Percentiles rank a stretch among this genome's conserved stretches.
These are phyloP conservation scores for Clytia hemisphaerica DNA, from an alignment of 30 jellyfish, hydroid and myxozoan species.

Conservation along the genomic window DNA sequence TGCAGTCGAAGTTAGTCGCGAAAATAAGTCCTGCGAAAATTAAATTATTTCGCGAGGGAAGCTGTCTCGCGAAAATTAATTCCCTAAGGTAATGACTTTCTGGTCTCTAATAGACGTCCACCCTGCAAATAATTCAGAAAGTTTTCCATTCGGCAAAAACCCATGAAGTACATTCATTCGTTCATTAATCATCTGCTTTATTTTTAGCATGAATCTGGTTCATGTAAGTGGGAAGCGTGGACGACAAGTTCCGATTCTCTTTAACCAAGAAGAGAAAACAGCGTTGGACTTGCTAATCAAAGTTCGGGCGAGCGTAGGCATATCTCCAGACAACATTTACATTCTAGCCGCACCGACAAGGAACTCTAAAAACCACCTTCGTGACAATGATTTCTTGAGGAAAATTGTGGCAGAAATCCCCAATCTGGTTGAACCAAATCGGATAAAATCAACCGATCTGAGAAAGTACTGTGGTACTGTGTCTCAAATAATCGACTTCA, in stretches of 20 bases:
- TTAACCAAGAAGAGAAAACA: not conserved
- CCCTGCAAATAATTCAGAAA: too few relatives aligned
- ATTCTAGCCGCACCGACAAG: slow-evolving; percentile 25
- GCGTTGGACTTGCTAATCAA: slow-evolving; percentile 14
- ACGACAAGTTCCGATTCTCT: slow-evolving; percentile 7
- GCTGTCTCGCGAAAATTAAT: too few relatives aligned
- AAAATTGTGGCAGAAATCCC: too few relatives aligned
- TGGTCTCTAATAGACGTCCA: too few relatives aligned
- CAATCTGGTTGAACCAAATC: slow-evolving; percentile 1
- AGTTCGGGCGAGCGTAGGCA: not conserved
- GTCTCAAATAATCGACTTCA: slow-evolving; percentile 24
- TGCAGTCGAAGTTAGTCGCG: too few relatives aligned
- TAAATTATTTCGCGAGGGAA: too few relatives aligned
- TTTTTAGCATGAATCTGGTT: slow-evolving; percentile 20
- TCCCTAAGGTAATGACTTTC: too few relatives aligned
- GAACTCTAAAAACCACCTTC: slow-evolving; percentile 1
- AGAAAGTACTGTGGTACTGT: slow-evolving; percentile 21
- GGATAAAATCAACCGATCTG: slow-evolving; percentile 18
- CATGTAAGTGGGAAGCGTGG: slow-evolving; percentile 26
- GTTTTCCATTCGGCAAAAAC: too few relatives aligned
- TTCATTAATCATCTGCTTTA: too few relatives aligned
- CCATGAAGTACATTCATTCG: too few relatives aligned
- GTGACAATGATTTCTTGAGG: slow-evolving; percentile 25
- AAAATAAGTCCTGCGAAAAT: too few relatives aligned
- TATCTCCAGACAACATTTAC: not conserved